A percentile compares a stretch with the other conserved stretches of the same genome.
Conservation (phyloP, 1,140 invertebrate species). For the Drosophila kepulauana region DNA sequence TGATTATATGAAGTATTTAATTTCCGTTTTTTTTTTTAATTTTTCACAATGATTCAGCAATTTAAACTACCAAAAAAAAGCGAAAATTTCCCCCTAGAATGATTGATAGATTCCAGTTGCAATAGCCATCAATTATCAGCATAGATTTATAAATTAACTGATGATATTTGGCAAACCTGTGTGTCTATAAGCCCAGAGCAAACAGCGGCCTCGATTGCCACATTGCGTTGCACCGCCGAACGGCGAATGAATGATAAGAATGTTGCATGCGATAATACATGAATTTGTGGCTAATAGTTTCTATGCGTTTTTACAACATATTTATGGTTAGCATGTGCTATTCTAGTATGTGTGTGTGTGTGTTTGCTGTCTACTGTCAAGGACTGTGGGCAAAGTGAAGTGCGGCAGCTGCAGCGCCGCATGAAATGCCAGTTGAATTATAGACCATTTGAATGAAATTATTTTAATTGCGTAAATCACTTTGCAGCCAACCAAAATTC, state of each 20-base stretch:
- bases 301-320: slow-evolving; percentile 46
- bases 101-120: neutral
- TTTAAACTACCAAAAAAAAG: too few relatives aligned
- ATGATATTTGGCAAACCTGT: neutral
- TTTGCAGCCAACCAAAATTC: slow-evolving; percentile 76
- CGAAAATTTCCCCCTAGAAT: too few relatives aligned
- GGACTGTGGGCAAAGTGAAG: slow-evolving; percentile 48
- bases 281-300: slow-evolving; percentile 42
- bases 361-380: slow-evolving; percentile 37
- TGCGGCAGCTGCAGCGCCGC: slow-evolving; percentile 61
- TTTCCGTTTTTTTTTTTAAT: too few relatives aligned
- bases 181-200: neutral
- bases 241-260: slow-evolving; percentile 3
- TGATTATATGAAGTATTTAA: too few relatives aligned
- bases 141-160: slow-evolving; percentile 9
- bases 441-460: slow-evolving; percentile 82
- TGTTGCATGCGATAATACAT: slow-evolving; percentile 39
- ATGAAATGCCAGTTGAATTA: slow-evolving; percentile 79
- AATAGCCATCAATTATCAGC: neutral
- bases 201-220: neutral
- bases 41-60: too few relatives aligned
- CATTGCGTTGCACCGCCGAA: neutral
- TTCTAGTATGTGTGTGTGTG: neutral
- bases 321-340: slow-evolving; percentile 34
- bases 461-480: slow-evolving; percentile 83